Percentiles rank a stretch among this genome's conserved stretches.
Evolutionary conservation across 2,888 invertebrate species (phyloP).

Genomic region (Agonopterix alstromeriana): DNA sequence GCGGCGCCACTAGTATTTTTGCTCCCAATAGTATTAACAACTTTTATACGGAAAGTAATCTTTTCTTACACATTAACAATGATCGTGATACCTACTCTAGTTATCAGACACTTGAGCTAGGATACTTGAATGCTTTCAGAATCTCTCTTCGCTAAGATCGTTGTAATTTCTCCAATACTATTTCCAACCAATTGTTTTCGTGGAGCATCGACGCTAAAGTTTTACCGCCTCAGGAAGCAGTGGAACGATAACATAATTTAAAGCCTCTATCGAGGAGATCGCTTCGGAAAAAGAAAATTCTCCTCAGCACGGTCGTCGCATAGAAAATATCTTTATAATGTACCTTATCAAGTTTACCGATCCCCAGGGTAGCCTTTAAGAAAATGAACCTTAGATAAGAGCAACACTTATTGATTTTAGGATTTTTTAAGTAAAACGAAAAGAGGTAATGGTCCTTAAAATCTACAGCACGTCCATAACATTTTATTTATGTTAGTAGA

Average conservation of each 20-base stretch:
- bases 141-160: no score
- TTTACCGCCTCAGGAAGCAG: constrained; percentile 19
- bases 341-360: constrained; percentile 38
- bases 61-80: no score
- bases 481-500: background rate
- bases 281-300: constrained; percentile 29
- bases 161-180: no score
- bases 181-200: background rate
- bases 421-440: background rate
- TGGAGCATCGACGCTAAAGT: constrained; percentile 16
- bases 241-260: constrained; percentile 50
- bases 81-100: no score
- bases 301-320: constrained; percentile 19
- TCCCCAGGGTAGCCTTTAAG: constrained; percentile 38
- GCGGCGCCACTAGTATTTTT: no score
- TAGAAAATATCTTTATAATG: constrained; percentile 41
- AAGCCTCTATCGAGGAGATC: constrained; percentile 42
- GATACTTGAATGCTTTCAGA: no score
- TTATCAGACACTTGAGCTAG: no score
- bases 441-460: constrained; percentile 12
- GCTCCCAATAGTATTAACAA: no score
- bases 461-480: background rate
- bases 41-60: no score
- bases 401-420: constrained; percentile 29
- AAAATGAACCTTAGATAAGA: constrained; percentile 47